These are phyloP conservation scores for Drosophila pectinifera DNA, from an alignment of 1,140 invertebrate genomes.

Conservation along the genomic window DNA sequence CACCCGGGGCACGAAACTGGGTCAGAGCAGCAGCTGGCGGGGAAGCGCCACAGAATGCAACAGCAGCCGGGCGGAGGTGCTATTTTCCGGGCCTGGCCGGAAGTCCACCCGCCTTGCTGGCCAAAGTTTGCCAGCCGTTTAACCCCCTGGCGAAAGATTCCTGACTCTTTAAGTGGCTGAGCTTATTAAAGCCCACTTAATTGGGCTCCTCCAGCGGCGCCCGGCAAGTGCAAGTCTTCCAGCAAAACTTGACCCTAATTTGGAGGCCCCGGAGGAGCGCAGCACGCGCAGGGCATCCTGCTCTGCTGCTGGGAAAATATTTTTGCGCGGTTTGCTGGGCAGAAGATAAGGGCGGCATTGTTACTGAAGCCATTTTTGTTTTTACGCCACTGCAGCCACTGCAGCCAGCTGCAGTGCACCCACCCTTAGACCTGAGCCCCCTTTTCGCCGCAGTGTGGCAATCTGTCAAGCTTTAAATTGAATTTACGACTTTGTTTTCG, in stretches of 20 bases:
- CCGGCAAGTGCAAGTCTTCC: constrained; percentile 45
- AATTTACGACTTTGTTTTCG: constrained; percentile 84
- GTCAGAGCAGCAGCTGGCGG: constrained; percentile 39
- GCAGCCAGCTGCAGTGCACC: constrained; percentile 40
- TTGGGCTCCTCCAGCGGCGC: constrained; percentile 52
- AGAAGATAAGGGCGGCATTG: constrained; percentile 58
- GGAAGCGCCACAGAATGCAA: constrained; percentile 33
- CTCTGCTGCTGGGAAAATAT: constrained; percentile 42
- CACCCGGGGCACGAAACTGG: constrained; percentile 28
- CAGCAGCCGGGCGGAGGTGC: constrained; percentile 16
- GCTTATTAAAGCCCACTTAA: constrained; percentile 80
- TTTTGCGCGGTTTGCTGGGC: constrained; percentile 53
- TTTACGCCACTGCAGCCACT: constrained; percentile 16
- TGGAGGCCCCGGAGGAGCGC: constrained; percentile 8
- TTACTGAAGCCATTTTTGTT: constrained; percentile 59
- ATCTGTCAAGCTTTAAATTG: constrained; percentile 84
- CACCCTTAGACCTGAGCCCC: not conserved
- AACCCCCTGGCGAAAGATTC: constrained; percentile 69
- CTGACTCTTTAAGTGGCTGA: constrained; percentile 69
- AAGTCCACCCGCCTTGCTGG: constrained; percentile 13
- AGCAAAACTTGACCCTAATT: constrained; percentile 76
- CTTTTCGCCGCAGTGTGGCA: constrained; percentile 64
- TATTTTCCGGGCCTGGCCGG: no score
- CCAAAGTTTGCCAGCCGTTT: constrained; percentile 56
- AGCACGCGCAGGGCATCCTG: not conserved